These are phyloP conservation scores for Stenopsyche tienmushanensis DNA, from an alignment of 1,140 invertebrate species.

Conservation along the genomic window DNA sequence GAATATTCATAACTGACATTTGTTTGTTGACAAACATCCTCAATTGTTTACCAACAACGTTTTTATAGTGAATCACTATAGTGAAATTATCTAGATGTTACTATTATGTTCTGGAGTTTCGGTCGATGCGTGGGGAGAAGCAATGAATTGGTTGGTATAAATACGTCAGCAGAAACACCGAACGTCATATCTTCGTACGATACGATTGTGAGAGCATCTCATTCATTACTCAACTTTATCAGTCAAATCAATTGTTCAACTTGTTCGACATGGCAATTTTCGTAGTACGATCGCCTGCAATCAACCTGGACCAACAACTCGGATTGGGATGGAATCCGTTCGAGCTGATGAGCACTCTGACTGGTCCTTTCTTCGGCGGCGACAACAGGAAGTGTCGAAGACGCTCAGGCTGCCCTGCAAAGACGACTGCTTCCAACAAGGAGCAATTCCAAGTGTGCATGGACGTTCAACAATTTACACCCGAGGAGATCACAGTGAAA, in stretches of 20 bases:
- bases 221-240: neutral
- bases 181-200: neutral
- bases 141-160: neutral
- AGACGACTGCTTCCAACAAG: neutral
- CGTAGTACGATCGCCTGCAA: constrained; percentile 40
- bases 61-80: too few relatives aligned
- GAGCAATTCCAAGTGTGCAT: constrained; percentile 61
- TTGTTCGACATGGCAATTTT: neutral
- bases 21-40: too few relatives aligned
- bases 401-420: constrained; percentile 29
- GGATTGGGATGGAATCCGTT: constrained; percentile 49
- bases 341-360: constrained; percentile 38
- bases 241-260: neutral
- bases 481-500: constrained; percentile 76
- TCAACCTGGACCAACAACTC: constrained; percentile 56
- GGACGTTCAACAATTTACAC: constrained; percentile 69
- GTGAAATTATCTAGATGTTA: too few relatives aligned
- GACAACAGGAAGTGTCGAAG: constrained; percentile 37
- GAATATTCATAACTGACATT: too few relatives aligned
- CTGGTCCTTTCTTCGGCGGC: too few relatives aligned
- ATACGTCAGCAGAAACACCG: neutral
- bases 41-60: too few relatives aligned
- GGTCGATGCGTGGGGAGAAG: too few relatives aligned
- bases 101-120: too few relatives aligned
- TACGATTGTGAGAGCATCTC: neutral